Base-by-base conservation (phyloP, 2,888 invertebrate genomes). In the Vesta saturnalis region DNA sequence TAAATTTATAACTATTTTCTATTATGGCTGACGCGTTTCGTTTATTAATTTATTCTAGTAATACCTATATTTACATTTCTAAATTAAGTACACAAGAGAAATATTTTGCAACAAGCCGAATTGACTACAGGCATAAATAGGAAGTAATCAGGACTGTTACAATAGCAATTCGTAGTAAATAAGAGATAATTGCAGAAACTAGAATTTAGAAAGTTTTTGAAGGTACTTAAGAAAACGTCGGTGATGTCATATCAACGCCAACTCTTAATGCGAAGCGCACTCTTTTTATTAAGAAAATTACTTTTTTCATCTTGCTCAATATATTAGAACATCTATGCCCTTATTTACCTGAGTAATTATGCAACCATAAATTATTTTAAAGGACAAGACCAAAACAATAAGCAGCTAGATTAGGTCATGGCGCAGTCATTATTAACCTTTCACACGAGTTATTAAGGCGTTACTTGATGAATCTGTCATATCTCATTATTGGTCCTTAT, bases 391-490 rank as follows among this genome's bases (percentile, higher is more conserved):
- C 22, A 54, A 67, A 67, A 62, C 62, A 67, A 63, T 58, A 67
- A 67, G 63, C 12, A 56, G 63, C 63, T 67, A 67, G 63, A 72
- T 70, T 72, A 67, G 72, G 74, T 72, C 73, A 71, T 69, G 74
- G 74, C 73, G 72, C 75, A 72, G 61, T 67, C 74, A 76, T 70
- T 71, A 73, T 77, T 78, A 76, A 77, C 78, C 78, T 78, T 77
- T 78, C 76, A 77, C 78, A 76, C 76, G 72, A 70, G 64, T 73
- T 74, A 77, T 78, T 77, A 77, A 76, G 49, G 55, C 55, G 55
- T 35, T 60, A 64, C 21, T 54, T 52, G 55, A 22, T 47, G 63
- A 67, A 63, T 62, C 59, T 60, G 63, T 55, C 60, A 60, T 35
- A 52, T 54, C 15, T 54, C 49, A 14, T 47, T 30, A 15, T 43